Conservation (phyloP, 1,140 invertebrate species). For the Leptinotarsa undecemlineata region DNA sequence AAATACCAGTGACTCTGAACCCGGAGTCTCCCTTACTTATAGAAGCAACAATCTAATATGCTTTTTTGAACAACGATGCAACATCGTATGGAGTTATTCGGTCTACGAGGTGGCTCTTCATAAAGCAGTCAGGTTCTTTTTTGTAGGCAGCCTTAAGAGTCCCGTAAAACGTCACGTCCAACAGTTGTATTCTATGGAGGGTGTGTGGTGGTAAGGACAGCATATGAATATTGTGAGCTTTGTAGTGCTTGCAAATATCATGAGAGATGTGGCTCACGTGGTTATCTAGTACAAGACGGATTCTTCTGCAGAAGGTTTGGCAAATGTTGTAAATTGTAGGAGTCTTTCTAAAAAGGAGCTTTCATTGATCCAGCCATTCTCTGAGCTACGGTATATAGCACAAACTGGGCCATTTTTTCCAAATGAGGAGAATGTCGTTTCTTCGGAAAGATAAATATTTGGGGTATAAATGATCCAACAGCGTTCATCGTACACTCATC, state of each 20-base stretch:
- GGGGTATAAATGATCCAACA: constrained; percentile 27
- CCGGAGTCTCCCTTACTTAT: too few relatives aligned
- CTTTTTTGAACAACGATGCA: too few relatives aligned
- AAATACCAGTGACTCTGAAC: too few relatives aligned
- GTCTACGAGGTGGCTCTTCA: too few relatives aligned
- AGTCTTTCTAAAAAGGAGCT: constrained; percentile 27
- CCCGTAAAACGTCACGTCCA: background rate
- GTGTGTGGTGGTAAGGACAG: background rate
- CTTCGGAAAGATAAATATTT: constrained; percentile 33
- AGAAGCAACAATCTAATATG: too few relatives aligned
- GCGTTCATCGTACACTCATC: constrained; percentile 27
- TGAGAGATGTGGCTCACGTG: background rate
- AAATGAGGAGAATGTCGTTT: constrained; percentile 33
- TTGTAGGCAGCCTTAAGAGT: background rate
- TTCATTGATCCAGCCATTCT: constrained; percentile 50
- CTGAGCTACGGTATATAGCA: constrained; percentile 41
- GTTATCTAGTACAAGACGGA: background rate
- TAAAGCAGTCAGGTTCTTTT: background rate
- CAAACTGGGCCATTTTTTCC: constrained; percentile 42
- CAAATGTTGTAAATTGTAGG: constrained; percentile 18
- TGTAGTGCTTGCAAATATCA: background rate
- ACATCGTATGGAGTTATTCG: too few relatives aligned
- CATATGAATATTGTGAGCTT: background rate
- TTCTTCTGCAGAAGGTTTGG: background rate
- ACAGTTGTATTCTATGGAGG: background rate